Conservation (phyloP, 2,797 vertebrate species). For the Hyperoplus immaculatus region DNA sequence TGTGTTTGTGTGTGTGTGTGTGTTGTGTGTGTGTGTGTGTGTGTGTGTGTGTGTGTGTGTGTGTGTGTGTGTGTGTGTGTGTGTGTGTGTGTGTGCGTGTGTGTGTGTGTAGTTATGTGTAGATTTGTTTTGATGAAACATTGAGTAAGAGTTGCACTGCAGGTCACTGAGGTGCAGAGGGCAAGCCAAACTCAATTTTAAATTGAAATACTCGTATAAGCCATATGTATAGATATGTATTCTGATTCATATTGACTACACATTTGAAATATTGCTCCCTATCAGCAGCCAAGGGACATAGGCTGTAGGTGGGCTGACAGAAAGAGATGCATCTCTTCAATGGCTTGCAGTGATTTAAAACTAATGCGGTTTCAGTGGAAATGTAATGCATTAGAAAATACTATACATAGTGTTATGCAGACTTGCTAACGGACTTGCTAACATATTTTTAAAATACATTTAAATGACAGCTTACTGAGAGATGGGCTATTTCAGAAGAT, state of each 20-base stretch:
- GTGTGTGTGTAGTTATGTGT: background rate
- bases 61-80: background rate
- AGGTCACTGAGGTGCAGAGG: slow-evolving; percentile 1
- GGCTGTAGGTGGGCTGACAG: background rate
- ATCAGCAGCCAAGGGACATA: background rate
- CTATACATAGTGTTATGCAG: too few relatives aligned
- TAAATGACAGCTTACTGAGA: background rate
- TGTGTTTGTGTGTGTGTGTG: background rate
- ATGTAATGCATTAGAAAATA: background rate
- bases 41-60: background rate
- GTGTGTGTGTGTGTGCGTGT: background rate
- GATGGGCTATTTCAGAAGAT: background rate
- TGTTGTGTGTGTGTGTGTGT: background rate
- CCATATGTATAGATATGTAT: background rate
- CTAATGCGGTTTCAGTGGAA: background rate
- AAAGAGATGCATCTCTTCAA: background rate
- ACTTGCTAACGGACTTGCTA: background rate
- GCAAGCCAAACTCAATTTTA: background rate
- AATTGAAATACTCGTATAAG: background rate
- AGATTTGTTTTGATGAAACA: background rate
- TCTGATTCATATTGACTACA: background rate
- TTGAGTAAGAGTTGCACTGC: background rate
- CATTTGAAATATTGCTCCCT: background rate
- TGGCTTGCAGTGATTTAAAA: background rate
- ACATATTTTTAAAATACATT: background rate